A percentile compares a stretch with the other conserved stretches of the same genome.
Conservation (phyloP, 1,140 invertebrate genomes). For the Lepidurus packardi region DNA sequence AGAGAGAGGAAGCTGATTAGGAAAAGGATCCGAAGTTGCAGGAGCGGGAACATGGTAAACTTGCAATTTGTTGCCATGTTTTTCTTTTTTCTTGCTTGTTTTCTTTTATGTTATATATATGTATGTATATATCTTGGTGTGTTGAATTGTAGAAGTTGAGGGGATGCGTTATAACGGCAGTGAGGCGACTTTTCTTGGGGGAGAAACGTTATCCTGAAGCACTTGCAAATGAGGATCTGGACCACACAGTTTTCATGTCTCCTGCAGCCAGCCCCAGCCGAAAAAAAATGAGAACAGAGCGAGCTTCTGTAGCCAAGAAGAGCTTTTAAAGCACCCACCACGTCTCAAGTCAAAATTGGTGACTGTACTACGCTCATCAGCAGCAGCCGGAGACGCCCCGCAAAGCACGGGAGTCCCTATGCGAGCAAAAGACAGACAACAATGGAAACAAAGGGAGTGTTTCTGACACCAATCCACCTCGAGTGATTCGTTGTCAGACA, state of each 20-base stretch:
- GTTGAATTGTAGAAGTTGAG: no score
- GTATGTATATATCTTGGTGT: no score
- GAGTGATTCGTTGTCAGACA: slow-evolving; percentile 15
- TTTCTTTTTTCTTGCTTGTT: neutral
- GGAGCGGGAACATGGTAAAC: neutral
- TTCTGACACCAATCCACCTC: slow-evolving; percentile 11
- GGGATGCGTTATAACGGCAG: no score
- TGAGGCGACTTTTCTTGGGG: neutral
- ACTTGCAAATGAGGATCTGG: neutral
- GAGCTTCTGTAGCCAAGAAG: neutral
- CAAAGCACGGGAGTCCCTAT: neutral
- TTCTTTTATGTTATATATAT: no score
- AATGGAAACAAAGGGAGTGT: slow-evolving; percentile 18
- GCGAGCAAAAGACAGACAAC: neutral
- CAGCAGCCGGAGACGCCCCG: neutral
- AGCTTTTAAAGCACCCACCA: neutral
- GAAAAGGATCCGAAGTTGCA: neutral
- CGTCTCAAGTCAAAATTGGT: neutral
- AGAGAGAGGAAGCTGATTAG: slow-evolving; percentile 1
- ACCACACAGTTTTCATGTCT: neutral
- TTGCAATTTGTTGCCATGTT: neutral
- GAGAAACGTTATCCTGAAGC: neutral
- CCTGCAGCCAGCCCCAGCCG: neutral
- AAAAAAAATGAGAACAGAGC: neutral
- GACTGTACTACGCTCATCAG: slow-evolving; percentile 12